Percentiles rank a stretch among this genome's conserved stretches.
Evolutionary conservation across 2,797 vertebrate genomes (phyloP).

Genomic region (Oryzias dopingdopingensis): DNA sequence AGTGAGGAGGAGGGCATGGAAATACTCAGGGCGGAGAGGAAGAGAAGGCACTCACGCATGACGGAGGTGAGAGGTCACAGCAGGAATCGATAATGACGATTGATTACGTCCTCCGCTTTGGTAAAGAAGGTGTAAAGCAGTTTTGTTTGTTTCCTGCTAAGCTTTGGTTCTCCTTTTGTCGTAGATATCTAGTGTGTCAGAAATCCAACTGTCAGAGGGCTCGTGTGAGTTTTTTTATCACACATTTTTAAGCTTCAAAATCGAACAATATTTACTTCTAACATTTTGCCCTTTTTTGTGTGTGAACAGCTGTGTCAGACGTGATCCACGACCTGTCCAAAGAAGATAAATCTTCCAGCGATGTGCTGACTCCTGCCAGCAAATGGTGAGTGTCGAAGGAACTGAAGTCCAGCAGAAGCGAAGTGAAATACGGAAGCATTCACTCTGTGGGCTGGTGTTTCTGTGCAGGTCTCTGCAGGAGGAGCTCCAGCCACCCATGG

Average conservation of each 20-base stretch:
- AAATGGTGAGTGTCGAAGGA: slow-evolving; percentile 51
- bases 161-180: slow-evolving; percentile 2
- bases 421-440: background rate
- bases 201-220: slow-evolving; percentile 37
- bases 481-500: slow-evolving; percentile 56
- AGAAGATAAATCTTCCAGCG: slow-evolving; percentile 43
- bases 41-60: slow-evolving; percentile 42
- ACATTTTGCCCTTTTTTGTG: background rate
- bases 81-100: background rate
- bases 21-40: slow-evolving; percentile 42
- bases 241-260: background rate
- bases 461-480: slow-evolving; percentile 62
- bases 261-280: background rate
- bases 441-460: slow-evolving; percentile 18
- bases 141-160: slow-evolving; percentile 17
- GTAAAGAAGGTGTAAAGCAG: background rate
- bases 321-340: slow-evolving; percentile 46
- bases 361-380: slow-evolving; percentile 37
- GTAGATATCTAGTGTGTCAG: slow-evolving; percentile 49
- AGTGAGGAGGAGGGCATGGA: slow-evolving; percentile 53
- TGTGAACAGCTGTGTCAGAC: slow-evolving; percentile 45
- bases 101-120: background rate
- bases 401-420: slow-evolving; percentile 5
- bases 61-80: slow-evolving; percentile 62
- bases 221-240: slow-evolving; percentile 47